Evolutionary conservation across 2,888 invertebrate genomes (phyloP).

Genomic region (Nephrotoma flavescens): DNA sequence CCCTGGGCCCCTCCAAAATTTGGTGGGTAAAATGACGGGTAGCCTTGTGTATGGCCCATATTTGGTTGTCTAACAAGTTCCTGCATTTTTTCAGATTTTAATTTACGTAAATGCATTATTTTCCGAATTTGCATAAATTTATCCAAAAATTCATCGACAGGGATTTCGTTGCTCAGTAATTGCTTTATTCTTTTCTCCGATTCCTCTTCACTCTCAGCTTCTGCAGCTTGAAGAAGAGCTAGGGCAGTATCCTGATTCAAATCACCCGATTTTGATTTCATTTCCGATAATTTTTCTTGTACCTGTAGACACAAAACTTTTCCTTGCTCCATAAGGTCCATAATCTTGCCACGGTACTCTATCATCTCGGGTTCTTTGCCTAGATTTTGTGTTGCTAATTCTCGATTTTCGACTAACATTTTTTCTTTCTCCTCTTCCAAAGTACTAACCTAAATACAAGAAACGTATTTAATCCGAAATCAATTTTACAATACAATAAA

Average conservation of each 20-base stretch:
- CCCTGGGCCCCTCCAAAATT: constrained; percentile 32
- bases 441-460: constrained; percentile 48
- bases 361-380: constrained; percentile 70
- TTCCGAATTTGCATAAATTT: constrained; percentile 65
- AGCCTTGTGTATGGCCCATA: constrained; percentile 21
- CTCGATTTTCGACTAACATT: constrained; percentile 75
- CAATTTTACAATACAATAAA: background rate
- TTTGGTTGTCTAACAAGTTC: constrained; percentile 44
- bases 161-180: constrained; percentile 51
- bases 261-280: constrained; percentile 60
- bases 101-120: constrained; percentile 64
- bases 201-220: constrained; percentile 85
- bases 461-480: background rate
- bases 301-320: constrained; percentile 50
- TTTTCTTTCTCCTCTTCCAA: constrained; percentile 74
- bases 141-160: constrained; percentile 72
- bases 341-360: constrained; percentile 54
- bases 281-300: constrained; percentile 59
- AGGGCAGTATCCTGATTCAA: constrained; percentile 74
- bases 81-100: constrained; percentile 88
- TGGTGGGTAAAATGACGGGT: constrained; percentile 21
- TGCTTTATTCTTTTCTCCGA: constrained; percentile 72
- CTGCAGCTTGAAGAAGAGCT: constrained; percentile 78
- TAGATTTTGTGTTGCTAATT: constrained; percentile 82
- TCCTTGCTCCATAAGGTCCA: constrained; percentile 50